Evolutionary conservation across 1,140 invertebrate species (phyloP), one percentile per base, ranked within the genome.

Genomic region (Eumeta japonica): DNA sequence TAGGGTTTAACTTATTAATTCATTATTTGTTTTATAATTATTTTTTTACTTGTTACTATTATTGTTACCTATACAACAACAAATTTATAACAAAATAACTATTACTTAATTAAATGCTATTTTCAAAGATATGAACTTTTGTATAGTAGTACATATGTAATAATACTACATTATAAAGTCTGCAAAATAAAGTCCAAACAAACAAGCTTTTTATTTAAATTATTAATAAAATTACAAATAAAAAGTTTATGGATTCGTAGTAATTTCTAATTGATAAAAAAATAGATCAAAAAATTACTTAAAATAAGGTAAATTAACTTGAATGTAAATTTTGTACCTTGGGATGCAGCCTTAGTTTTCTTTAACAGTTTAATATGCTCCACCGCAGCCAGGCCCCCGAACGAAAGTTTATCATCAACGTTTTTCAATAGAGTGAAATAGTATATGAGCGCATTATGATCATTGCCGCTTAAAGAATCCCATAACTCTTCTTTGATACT

Each of bases 341-440:
- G 39, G 1, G 62, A 70, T 3, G 62, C 60, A 1, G 67, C 62
- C 28, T 67, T 72, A 10, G 53, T 55, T 20, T 70, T 70, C 50
- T 72, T 72, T 15, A 70, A 41, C 14, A 72, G 56, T 29, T 70
- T 70, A 41, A 70, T 60, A 34, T 72, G 67, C 19, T 72, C 64
- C 2, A 40, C 33, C 1, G 59, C 44, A 3, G 49, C 48, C 12
- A 67, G 56, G 0, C 62, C 63, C 39, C 29, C 38, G 2, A 62
- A 18, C 7, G 39, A 39, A 3, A 43, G 36, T 43, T 56, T 58
- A 16, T 72, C 63, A 31, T 72, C 65, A n/a, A 64, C 41, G 11
- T 35, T 43, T 38, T 50, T 53, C 30, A 72, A 51, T 4, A 62
- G 32, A 9, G 52, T 39, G 46, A 67, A 62, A 39, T 53, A 45